Base-by-base conservation (phyloP, 1,140 invertebrate genomes). In the Trypoxylus dichotomus region DNA sequence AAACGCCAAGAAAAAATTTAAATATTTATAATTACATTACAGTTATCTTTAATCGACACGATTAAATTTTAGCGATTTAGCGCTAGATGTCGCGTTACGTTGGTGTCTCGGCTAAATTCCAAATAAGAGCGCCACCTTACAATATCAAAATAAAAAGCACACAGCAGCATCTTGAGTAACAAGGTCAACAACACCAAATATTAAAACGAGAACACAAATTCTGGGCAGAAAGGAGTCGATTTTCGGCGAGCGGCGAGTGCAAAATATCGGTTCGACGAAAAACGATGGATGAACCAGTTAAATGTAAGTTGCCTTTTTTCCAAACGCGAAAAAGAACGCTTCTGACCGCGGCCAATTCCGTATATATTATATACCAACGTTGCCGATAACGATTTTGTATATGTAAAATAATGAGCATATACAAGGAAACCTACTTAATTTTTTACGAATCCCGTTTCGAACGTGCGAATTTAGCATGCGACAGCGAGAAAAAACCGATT, bases 141-240 rank as follows among this genome's bases (percentile, higher is more conserved):
- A 54, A 47, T 75, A 42, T 75, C n/a, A 75, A 47, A 75, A 75
- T 54, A 54, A 75, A 47, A 75, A 75, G 47, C 54, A 60, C 60
- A 63, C 60, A 63, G 3, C 60, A 76, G 58, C 77, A 74, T 78
- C 58, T 74, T 71, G 71, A 47, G 43, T 74, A 78, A 78, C 72
- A 78, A 78, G 77, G 77, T 78, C 77, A 78, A 78, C 77, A 78
- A 78, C 77, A 78, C 77, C 72, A 58, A 74, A 74, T 74, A 75
- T 75, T 43, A 63, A 78, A 77, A 71, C 60, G 37, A 29, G 29
- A 73, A 72, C 71, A 47, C 21, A 77, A 73, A 47, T 77, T 77
- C 71, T 73, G 32, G 60, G 25, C 60, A 63, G 60, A 63, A 24
- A 42, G 71, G 71, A 73, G 71, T 3, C n/a, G 71, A 73, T 32